Conservation (phyloP, 2,113 vertebrate genomes). For the Oceanodroma tethys region DNA sequence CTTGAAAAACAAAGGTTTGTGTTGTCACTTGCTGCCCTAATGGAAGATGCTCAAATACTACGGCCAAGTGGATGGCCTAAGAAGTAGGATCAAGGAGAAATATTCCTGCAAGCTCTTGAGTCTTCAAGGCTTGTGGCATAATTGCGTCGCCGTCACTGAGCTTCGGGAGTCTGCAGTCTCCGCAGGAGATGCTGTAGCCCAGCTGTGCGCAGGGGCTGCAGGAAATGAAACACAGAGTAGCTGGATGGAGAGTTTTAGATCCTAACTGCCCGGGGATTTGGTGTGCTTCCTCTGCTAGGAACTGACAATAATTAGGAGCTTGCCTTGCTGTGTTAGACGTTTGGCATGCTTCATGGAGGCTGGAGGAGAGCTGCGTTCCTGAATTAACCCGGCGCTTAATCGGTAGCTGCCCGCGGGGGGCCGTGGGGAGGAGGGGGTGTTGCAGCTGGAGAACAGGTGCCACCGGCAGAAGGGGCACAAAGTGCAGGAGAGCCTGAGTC, state of each 20-base stretch:
- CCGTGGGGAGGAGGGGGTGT: background rate
- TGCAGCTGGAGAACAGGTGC: background rate
- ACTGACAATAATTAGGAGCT: background rate
- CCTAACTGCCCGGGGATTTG: background rate
- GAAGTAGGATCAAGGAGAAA: background rate
- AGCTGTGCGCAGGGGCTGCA: background rate
- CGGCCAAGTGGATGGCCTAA: accelerated
- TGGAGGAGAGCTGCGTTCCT: background rate
- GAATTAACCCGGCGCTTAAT: accelerated
- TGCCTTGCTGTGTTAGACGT: background rate
- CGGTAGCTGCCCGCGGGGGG: background rate
- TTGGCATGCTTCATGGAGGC: background rate
- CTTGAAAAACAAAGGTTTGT: background rate
- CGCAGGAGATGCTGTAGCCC: background rate
- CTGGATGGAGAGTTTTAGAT: background rate
- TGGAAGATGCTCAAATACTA: background rate
- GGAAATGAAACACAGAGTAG: conserved; percentile 35
- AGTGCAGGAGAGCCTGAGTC: background rate
- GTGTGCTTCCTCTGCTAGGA: conserved; percentile 15
- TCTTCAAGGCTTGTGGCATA: background rate
- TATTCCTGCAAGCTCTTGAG: background rate
- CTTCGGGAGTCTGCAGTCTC: background rate
- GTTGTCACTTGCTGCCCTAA: background rate
- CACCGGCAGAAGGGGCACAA: background rate
- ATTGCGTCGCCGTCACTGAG: background rate